These are phyloP conservation scores for Plectus sambesii DNA, from an alignment of 1,140 invertebrate genomes.

Conservation along the genomic window DNA sequence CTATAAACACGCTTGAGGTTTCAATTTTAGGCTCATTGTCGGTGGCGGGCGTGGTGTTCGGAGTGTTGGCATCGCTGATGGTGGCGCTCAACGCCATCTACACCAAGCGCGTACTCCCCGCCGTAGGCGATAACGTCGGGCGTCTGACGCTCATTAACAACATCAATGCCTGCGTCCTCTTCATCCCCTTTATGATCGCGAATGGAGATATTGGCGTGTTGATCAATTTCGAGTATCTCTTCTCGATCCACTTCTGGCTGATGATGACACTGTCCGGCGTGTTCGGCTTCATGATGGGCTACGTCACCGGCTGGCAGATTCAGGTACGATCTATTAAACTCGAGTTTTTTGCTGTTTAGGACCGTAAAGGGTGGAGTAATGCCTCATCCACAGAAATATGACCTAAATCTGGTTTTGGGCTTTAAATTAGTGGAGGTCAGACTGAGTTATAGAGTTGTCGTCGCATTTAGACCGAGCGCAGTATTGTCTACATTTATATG, in stretches of 20 bases:
- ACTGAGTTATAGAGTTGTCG: too few relatives aligned
- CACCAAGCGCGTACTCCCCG: constrained; percentile 76
- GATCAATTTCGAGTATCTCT: constrained; percentile 60
- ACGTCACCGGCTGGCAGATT: constrained; percentile 88
- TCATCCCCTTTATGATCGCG: constrained; percentile 75
- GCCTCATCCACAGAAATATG: too few relatives aligned
- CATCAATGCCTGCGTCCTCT: constrained; percentile 76
- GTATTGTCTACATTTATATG: too few relatives aligned
- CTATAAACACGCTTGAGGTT: constrained; percentile 22
- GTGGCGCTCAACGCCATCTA: constrained; percentile 91
- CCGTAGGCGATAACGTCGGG: constrained; percentile 70
- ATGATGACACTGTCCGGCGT: constrained; percentile 76
- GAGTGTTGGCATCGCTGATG: constrained; percentile 76
- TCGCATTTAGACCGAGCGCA: too few relatives aligned
- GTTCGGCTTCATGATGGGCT: constrained; percentile 93
- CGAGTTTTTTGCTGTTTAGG: not conserved
- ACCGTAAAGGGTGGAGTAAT: too few relatives aligned
- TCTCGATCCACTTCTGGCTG: constrained; percentile 61
- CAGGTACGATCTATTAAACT: constrained; percentile 54
- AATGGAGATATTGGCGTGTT: constrained; percentile 66
- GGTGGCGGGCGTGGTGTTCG: constrained; percentile 73
- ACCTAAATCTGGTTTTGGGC: too few relatives aligned
- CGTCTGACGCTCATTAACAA: constrained; percentile 84
- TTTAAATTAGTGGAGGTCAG: too few relatives aligned
- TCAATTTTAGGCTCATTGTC: constrained; percentile 67